Conservation (phyloP, 2,888 invertebrate species). For the Malthinus flaveolus region DNA sequence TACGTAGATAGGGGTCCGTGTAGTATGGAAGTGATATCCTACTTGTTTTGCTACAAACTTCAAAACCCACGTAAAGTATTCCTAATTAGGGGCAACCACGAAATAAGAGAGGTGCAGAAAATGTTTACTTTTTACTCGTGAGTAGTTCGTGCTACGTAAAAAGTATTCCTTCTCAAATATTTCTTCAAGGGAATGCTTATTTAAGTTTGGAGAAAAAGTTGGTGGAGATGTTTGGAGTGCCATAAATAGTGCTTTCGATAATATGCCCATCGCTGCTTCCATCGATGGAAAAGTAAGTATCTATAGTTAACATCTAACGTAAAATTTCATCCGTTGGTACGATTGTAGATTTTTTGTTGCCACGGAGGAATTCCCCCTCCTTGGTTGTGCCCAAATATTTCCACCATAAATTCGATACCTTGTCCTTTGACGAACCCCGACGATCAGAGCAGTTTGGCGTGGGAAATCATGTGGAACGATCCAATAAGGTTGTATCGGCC, state of each 20-base stretch:
- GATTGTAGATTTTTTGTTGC: conserved; percentile 69
- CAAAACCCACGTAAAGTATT: conserved; percentile 66
- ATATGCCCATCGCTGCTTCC: conserved; percentile 71
- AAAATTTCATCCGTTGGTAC: neutral
- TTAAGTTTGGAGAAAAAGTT: conserved; percentile 67
- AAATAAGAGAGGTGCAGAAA: conserved; percentile 72
- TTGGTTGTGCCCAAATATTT: conserved; percentile 64
- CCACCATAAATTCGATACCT: conserved; percentile 68
- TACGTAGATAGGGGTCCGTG: conserved; percentile 74
- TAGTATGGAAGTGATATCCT: conserved; percentile 71
- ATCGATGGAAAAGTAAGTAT: conserved; percentile 67
- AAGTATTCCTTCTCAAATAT: neutral
- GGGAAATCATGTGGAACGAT: conserved; percentile 82
- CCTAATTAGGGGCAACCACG: conserved; percentile 75
- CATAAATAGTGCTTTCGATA: conserved; percentile 72
- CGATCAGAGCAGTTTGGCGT: conserved; percentile 70
- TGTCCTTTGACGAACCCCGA: conserved; percentile 67
- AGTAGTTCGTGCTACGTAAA: conserved; percentile 27
- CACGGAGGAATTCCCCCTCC: conserved; percentile 80
- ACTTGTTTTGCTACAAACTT: conserved; percentile 71
- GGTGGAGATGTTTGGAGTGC: conserved; percentile 70
- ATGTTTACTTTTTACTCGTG: conserved; percentile 73
- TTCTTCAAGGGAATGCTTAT: conserved; percentile 63
- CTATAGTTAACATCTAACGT: too few relatives aligned
- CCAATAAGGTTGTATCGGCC: conserved; percentile 59